Conservation (phyloP, 2,113 vertebrate genomes). For the Sarotherodon lohbergeri region DNA sequence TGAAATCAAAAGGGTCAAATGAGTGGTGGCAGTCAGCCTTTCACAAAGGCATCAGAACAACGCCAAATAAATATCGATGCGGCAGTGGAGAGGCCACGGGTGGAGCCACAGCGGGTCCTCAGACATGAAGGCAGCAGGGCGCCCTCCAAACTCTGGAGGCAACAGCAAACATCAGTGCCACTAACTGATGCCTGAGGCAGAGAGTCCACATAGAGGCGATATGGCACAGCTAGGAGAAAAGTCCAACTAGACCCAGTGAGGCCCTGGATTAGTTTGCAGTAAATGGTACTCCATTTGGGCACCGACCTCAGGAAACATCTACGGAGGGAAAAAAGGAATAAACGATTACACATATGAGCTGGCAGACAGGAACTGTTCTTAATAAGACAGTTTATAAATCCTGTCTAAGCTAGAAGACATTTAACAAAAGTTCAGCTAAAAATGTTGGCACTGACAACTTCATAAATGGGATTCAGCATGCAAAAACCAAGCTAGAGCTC, state of each 20-base stretch:
- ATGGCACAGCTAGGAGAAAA: constrained; percentile 87
- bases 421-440: background rate
- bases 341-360: background rate
- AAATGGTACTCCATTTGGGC: constrained; percentile 67
- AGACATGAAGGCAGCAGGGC: constrained; percentile 81
- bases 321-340: background rate
- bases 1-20: constrained; percentile 30
- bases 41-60: constrained; percentile 83
- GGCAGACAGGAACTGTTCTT: background rate
- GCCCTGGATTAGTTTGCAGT: constrained; percentile 72
- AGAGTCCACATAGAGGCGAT: constrained; percentile 84
- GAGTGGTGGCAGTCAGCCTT: constrained; percentile 76
- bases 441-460: background rate
- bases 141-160: constrained; percentile 84
- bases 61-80: constrained; percentile 88
- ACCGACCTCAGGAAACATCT: constrained; percentile 90
- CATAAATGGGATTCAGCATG: background rate
- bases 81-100: constrained; percentile 86
- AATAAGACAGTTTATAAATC: background rate
- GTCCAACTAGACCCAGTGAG: constrained; percentile 65
- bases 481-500: background rate
- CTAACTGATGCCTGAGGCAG: constrained; percentile 84
- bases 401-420: background rate
- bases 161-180: constrained; percentile 84
- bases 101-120: constrained; percentile 79